These are phyloP conservation scores for mouse (Mus musculus) DNA, from an alignment of 2,113 vertebrate genomes.

Conservation along the genomic window GRCm39 chr6:106944501-106945000, in stretches of 20 bases:
- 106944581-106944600: not conserved
- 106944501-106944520: not conserved
- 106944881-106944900: not conserved
- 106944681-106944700: not conserved
- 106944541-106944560: not conserved
- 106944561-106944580: not conserved
- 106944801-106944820: not conserved
- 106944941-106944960: not conserved
- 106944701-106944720: not conserved
- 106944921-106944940: not conserved
- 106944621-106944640: not conserved
- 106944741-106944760: not conserved
- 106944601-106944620: not conserved
- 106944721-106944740: no score
- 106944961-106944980: not conserved
- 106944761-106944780: rapidly evolving
- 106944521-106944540: not conserved
- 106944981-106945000: not conserved
- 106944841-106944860: not conserved
- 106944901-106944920: not conserved
- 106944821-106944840: not conserved
- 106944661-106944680: not conserved
- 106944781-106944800: not conserved
- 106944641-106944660: not conserved
- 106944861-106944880: not conserved